These are phyloP conservation scores for Ochlodes sylvanus DNA, from an alignment of 2,888 invertebrate species.

Conservation along the genomic window DNA sequence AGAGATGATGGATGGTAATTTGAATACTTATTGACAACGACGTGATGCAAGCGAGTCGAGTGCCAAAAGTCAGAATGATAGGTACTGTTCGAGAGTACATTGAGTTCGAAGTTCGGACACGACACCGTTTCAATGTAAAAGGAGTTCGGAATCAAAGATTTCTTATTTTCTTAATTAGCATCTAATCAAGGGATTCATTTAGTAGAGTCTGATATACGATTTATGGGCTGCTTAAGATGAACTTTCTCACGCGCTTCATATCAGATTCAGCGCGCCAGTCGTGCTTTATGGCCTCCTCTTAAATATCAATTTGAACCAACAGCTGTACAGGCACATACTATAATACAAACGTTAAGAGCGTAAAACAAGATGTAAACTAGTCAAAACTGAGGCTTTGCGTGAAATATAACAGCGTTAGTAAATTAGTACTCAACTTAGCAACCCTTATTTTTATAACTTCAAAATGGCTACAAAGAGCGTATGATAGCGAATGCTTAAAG, in stretches of 20 bases:
- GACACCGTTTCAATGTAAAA: slow-evolving; percentile 60
- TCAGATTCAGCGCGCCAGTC: slow-evolving; percentile 60
- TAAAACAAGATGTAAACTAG: background rate
- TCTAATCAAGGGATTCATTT: slow-evolving; percentile 75
- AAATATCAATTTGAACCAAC: background rate
- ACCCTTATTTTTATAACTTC: too few relatives aligned
- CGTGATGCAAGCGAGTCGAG: slow-evolving; percentile 57
- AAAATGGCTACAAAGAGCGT: background rate
- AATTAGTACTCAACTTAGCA: too few relatives aligned
- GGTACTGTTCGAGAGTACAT: slow-evolving; percentile 47
- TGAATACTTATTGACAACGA: slow-evolving; percentile 56
- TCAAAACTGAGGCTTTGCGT: background rate
- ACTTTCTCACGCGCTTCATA: slow-evolving; percentile 73
- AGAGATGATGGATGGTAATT: slow-evolving; percentile 61
- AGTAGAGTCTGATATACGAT: slow-evolving; percentile 66
- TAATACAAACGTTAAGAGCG: too few relatives aligned
- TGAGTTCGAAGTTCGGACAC: slow-evolving; percentile 45
- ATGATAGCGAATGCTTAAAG: slow-evolving; percentile 24
- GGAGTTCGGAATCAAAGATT: slow-evolving; percentile 59
- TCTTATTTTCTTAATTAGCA: slow-evolving; percentile 74
- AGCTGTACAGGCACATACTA: background rate
- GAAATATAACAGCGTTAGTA: too few relatives aligned
- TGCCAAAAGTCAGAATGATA: slow-evolving; percentile 41
- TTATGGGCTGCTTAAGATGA: slow-evolving; percentile 61
- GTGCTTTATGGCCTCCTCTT: slow-evolving; percentile 56